Percentiles rank a stretch among this genome's conserved stretches.
Evolutionary conservation across 2,113 vertebrate species (phyloP).

Genomic region (Ellobius talpinus): DNA sequence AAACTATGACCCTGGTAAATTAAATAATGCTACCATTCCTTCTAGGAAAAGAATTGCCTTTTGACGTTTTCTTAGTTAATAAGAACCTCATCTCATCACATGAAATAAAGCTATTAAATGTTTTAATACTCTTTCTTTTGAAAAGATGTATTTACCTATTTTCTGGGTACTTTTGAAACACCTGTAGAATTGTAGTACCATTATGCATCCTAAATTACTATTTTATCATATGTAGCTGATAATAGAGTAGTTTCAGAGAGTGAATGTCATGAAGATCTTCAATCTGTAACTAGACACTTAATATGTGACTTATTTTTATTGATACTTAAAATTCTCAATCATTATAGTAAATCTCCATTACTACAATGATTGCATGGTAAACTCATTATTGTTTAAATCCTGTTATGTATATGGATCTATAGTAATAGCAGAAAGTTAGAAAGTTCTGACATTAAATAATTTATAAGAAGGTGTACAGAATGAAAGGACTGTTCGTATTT

Average conservation of each 20-base stretch:
- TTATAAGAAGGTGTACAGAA: neutral
- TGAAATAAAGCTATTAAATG: slow-evolving; percentile 60
- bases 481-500: neutral
- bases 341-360: slow-evolving; percentile 23
- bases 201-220: slow-evolving; percentile 30
- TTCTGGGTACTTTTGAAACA: slow-evolving; percentile 33
- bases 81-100: slow-evolving; percentile 50
- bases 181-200: neutral
- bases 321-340: slow-evolving; percentile 28
- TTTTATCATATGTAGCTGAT: slow-evolving; percentile 15
- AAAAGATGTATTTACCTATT: slow-evolving; percentile 52
- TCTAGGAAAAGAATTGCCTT: slow-evolving; percentile 64
- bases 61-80: slow-evolving; percentile 65
- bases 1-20: slow-evolving; percentile 62
- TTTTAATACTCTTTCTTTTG: slow-evolving; percentile 47
- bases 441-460: neutral
- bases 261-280: neutral
- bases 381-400: slow-evolving; percentile 46
- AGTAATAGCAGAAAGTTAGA: slow-evolving; percentile 23
- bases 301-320: neutral
- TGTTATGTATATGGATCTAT: neutral
- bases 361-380: neutral
- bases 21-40: slow-evolving; percentile 61
- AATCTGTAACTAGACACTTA: neutral
- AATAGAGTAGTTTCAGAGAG: neutral